phyloP scores from a whole-genome alignment of 2,888 invertebrate genomes.

The Drosophila mercatorum region DNA sequence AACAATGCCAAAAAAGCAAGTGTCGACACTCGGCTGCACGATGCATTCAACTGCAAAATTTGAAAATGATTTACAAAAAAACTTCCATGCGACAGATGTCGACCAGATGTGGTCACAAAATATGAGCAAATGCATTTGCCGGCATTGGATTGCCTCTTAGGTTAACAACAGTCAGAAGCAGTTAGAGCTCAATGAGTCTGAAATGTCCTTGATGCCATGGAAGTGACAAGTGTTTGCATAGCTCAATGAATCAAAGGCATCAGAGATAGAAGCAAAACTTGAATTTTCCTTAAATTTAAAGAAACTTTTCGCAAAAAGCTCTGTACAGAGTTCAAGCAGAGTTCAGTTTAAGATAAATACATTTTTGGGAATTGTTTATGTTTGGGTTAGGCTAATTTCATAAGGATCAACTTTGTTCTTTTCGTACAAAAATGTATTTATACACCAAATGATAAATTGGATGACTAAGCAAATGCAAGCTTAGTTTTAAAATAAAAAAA shows the following conservation, averaged over 20 bases:
- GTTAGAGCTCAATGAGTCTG: not conserved
- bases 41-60: conserved; percentile 45
- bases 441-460: too few relatives aligned
- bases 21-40: conserved; percentile 3
- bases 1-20: conserved; percentile 18
- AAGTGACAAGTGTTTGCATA: not conserved
- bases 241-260: not conserved
- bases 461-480: too few relatives aligned
- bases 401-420: too few relatives aligned
- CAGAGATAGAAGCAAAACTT: not conserved
- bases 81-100: not conserved
- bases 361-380: not conserved
- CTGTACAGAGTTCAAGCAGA: not conserved
- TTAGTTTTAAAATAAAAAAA: too few relatives aligned
- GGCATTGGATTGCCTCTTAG: not conserved
- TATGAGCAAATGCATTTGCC: conserved; percentile 16
- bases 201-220: conserved; percentile 7
- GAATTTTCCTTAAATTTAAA: not conserved
- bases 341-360: not conserved
- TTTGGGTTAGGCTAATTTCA: too few relatives aligned
- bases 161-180: not conserved
- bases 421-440: too few relatives aligned
- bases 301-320: not conserved
- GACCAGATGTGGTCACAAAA: conserved; percentile 13
- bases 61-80: conserved; percentile 14